phyloP scores from a whole-genome alignment of 2,797 vertebrate genomes.

The Siniperca obscura region DNA sequence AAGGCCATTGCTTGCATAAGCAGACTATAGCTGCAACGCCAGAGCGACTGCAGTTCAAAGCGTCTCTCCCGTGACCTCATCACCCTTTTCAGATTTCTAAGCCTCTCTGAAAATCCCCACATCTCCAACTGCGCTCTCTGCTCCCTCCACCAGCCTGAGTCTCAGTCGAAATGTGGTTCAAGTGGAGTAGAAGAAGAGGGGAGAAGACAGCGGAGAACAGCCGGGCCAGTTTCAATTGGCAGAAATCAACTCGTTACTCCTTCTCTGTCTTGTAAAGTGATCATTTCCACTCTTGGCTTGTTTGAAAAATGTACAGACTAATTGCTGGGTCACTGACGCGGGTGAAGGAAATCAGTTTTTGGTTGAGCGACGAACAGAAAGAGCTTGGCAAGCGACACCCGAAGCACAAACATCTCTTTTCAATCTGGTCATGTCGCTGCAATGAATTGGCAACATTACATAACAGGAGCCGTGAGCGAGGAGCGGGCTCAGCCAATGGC shows the following conservation, averaged over 20 bases:
- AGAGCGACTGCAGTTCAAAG: conserved; percentile 49
- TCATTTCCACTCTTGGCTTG: conserved; percentile 33
- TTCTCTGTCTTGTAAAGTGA: conserved; percentile 32
- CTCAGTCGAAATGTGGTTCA: conserved; percentile 11
- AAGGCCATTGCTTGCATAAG: conserved; percentile 47
- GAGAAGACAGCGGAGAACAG: conserved; percentile 27
- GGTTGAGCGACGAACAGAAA: background rate
- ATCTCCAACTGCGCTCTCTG: conserved; percentile 4
- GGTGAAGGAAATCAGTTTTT: conserved; percentile 12
- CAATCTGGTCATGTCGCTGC: conserved; percentile 38
- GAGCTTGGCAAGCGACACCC: conserved; percentile 21
- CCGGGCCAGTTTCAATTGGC: conserved; percentile 34
- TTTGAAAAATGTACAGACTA: conserved; percentile 37
- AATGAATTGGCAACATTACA: conserved; percentile 67
- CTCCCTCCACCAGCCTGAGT: background rate
- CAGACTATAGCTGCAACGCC: conserved; percentile 30
- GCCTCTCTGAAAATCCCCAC: conserved; percentile 52
- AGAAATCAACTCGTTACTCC: conserved; percentile 22
- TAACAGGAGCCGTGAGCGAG: conserved; percentile 63
- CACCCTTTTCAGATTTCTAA: conserved; percentile 45
- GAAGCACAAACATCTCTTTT: conserved; percentile 47
- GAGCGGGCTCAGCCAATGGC: conserved; percentile 61
- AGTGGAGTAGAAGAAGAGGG: background rate
- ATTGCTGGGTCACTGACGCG: conserved; percentile 37
- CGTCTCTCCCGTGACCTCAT: conserved; percentile 47